Evolutionary conservation across 2,113 vertebrate species (phyloP).

Genomic region (Falcunculus frontatus): DNA sequence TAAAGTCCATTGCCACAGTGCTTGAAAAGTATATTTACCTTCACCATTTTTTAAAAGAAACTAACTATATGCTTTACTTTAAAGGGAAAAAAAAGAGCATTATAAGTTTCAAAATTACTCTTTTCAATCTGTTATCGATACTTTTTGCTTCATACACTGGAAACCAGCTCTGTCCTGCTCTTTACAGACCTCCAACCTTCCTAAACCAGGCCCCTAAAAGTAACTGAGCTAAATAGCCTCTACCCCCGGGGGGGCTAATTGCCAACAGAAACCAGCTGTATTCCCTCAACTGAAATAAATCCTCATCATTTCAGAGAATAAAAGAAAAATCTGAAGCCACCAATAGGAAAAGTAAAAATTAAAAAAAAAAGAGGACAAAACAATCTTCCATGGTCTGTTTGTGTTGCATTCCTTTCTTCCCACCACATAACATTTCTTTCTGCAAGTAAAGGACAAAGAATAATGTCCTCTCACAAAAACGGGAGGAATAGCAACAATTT

Average conservation of each 20-base stretch:
- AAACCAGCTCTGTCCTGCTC: accelerated
- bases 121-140: accelerated
- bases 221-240: not conserved
- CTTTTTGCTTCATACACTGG: accelerated
- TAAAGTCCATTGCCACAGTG: accelerated
- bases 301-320: not conserved
- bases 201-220: accelerated
- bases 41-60: accelerated
- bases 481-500: not conserved
- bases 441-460: not conserved
- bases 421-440: not conserved
- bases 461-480: not conserved
- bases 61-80: accelerated
- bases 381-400: not conserved
- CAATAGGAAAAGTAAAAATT: not conserved
- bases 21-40: not conserved
- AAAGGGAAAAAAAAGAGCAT: accelerated
- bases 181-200: accelerated
- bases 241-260: not conserved
- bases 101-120: accelerated
- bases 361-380: not conserved
- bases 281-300: not conserved
- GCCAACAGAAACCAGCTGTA: not conserved
- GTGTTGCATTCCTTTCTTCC: not conserved
- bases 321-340: not conserved